Base-by-base conservation (phyloP, 2,797 vertebrate genomes). In the Cyclopterus lumpus region DNA sequence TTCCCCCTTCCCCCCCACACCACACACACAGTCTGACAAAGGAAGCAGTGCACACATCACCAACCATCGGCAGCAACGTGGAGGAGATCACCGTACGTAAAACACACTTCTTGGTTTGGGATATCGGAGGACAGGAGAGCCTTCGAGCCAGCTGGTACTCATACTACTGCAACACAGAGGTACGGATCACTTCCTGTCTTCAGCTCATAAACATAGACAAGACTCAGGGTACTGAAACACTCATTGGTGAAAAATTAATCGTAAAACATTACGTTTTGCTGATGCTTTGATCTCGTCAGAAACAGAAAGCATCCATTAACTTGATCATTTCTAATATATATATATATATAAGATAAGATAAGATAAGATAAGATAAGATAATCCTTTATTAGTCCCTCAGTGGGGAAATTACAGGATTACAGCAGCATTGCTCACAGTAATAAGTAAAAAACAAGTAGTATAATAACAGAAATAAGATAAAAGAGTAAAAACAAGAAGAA, bases 71-170 rank as follows among this genome's bases (percentile, higher is more conserved):
- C 73, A 97, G 96, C 87, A 97, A 97, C 2, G 95, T 96, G 2
- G 96, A 97, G 77, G 93, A 97, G 89, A 94, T 97, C 46, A 83
- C 88, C 0, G 83, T 96, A 5, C 90, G 79, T 11, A 97, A 96
- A 75, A 97, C 95, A 0, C 94, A 94, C 80, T 97, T 97, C 88
- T 88, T 97, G 26, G 89, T 97, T 81, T 97, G 96, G 96, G 96
- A 97, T 64, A 95, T 96, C 1, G 96, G 95, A 0, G 96, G 96
- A 1, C 96, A 96, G 91, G 96, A 96, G 61, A 94, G 90, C 26
- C 93, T 97, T 18, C 84, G 95, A 58, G 93, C 95, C 36, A 94
- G 88, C 75, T 97, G 96, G 96, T 94, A 81, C 83, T 94, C 93
- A 0, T 96, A 97, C 90, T 97, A 92, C 90, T 91, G 94, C 87